Evolutionary conservation across 2,888 invertebrate genomes (phyloP).

Genomic region (Agriopis aurantiaria): DNA sequence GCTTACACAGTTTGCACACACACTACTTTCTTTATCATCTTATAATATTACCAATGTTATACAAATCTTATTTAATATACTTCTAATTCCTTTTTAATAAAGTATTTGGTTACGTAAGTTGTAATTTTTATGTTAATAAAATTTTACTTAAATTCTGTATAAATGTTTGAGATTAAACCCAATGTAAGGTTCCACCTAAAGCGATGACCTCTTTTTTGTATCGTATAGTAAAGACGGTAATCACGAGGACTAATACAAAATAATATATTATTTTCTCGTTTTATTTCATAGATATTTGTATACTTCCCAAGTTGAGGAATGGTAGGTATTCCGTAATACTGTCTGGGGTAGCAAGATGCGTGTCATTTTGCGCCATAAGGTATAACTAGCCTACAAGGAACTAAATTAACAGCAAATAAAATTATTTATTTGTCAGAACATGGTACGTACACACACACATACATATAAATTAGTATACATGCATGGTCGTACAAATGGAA

Average conservation of each 20-base stretch:
- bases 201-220: slow-evolving; percentile 71
- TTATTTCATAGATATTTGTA: slow-evolving; percentile 34
- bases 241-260: slow-evolving; percentile 68
- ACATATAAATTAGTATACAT: too few species aligned
- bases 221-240: slow-evolving; percentile 55
- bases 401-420: too few species aligned
- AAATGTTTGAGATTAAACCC: slow-evolving; percentile 61
- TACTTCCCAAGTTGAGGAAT: background rate
- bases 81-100: slow-evolving; percentile 16
- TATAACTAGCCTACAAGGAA: too few species aligned
- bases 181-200: slow-evolving; percentile 69
- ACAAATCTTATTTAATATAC: background rate
- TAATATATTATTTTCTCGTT: slow-evolving; percentile 56
- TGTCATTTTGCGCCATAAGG: too few species aligned
- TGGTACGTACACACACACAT: too few species aligned
- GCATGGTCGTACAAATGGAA: too few species aligned
- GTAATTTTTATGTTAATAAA: background rate
- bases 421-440: too few species aligned
- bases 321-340: too few species aligned
- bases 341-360: too few species aligned
- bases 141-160: slow-evolving; percentile 21
- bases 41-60: background rate
- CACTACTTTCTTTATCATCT: background rate
- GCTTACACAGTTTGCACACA: background rate
- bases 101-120: slow-evolving; percentile 16